Conservation (phyloP, 1,140 invertebrate genomes). For the Rhynchophorus ferrugineus region DNA sequence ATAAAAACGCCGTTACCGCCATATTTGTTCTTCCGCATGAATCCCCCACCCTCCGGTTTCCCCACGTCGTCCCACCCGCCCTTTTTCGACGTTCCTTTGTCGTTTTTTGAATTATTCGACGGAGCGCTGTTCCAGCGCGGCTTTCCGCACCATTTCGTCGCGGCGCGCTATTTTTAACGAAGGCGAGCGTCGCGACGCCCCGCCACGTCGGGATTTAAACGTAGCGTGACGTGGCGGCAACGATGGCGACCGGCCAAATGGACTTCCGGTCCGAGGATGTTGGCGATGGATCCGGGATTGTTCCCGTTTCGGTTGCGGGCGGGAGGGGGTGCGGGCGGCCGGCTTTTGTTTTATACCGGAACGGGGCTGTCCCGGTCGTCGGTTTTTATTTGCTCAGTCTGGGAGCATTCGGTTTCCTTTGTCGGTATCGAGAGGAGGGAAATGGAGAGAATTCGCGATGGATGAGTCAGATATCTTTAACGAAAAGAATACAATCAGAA, state of each 20-base stretch:
- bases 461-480: too few species aligned
- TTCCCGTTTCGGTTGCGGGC: too few species aligned
- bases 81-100: slow-evolving; percentile 3
- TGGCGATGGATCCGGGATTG: slow-evolving; percentile 12
- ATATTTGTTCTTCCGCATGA: too few species aligned
- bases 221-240: slow-evolving; percentile 18
- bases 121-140: slow-evolving; percentile 5
- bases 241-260: slow-evolving; percentile 16
- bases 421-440: too few species aligned
- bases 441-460: too few species aligned
- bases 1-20: too few species aligned
- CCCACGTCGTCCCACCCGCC: too few species aligned
- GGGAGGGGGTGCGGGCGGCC: background rate
- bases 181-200: slow-evolving; percentile 19
- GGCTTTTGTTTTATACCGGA: slow-evolving; percentile 7
- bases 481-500: too few species aligned
- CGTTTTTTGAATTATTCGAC: slow-evolving; percentile 19
- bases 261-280: slow-evolving; percentile 13
- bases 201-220: slow-evolving; percentile 20
- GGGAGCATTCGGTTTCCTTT: too few species aligned
- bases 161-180: slow-evolving; percentile 21
- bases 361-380: too few species aligned
- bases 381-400: too few species aligned
- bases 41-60: too few species aligned
- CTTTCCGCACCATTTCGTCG: slow-evolving; percentile 19